Conservation (phyloP, 2,888 invertebrate genomes). For the Invenusta paracnida region DNA sequence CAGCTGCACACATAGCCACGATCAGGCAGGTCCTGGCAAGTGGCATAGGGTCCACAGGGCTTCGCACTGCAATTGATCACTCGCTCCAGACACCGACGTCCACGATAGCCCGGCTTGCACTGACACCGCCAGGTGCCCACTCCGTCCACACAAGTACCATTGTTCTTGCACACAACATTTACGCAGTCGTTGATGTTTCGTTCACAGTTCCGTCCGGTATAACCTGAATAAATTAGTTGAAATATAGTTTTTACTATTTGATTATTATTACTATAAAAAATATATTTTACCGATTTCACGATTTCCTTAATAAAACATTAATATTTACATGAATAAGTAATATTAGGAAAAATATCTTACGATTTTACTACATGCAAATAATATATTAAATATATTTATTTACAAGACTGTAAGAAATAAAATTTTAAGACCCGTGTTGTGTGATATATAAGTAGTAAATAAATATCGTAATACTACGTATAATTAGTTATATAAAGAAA, state of each 20-base stretch:
- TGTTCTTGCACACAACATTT: neutral
- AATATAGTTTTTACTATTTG: constrained; percentile 47
- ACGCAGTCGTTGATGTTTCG: constrained; percentile 37
- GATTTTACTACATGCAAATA: no score
- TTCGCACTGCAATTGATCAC: neutral
- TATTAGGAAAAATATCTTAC: no score
- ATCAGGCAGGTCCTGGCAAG: neutral
- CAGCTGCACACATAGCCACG: neutral
- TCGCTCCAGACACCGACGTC: constrained; percentile 28
- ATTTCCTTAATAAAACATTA: no score
- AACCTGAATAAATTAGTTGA: constrained; percentile 43
- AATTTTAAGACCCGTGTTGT: no score
- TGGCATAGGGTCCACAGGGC: neutral
- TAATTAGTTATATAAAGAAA: no score
- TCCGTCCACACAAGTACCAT: neutral
- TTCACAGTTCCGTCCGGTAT: constrained; percentile 32
- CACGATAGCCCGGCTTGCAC: constrained; percentile 30
- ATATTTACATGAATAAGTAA: no score
- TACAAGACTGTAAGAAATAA: no score
- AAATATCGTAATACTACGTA: no score
- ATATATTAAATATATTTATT: no score
- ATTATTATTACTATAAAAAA: constrained; percentile 45
- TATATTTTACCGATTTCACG: no score
- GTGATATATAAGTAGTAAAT: no score
- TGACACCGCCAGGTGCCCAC: neutral